Evolutionary conservation across 2,113 vertebrate genomes (phyloP).

Genomic region (Pterocles burchelli): DNA sequence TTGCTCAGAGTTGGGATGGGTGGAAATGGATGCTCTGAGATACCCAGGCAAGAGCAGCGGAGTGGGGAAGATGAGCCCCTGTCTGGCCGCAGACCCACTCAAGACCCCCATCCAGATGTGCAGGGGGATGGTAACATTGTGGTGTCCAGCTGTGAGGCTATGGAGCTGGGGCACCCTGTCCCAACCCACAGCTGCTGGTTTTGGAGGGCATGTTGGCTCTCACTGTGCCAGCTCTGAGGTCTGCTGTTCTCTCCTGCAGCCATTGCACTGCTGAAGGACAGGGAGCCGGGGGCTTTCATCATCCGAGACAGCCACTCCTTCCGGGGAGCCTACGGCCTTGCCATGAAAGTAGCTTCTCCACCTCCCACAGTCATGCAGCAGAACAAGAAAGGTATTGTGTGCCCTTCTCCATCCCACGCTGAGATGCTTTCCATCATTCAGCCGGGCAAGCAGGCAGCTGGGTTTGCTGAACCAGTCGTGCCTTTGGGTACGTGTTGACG

Average conservation of each 20-base stretch:
- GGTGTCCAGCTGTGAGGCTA: background rate
- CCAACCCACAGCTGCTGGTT: background rate
- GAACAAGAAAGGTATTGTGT: constrained; percentile 91
- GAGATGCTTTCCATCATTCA: background rate
- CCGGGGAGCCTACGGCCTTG: constrained; percentile 92
- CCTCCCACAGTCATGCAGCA: constrained; percentile 87
- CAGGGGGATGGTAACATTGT: accelerated
- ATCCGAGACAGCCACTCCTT: constrained; percentile 98
- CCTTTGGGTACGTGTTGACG: constrained; percentile 38
- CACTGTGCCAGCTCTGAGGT: background rate
- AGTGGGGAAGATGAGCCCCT: background rate
- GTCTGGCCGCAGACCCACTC: background rate
- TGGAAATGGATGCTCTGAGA: background rate
- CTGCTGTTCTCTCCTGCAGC: constrained; percentile 70
- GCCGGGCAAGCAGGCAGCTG: background rate
- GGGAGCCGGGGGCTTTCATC: constrained; percentile 93
- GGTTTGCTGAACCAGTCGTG: background rate
- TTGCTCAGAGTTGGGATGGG: background rate
- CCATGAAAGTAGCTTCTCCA: constrained; percentile 95
- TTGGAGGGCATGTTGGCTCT: background rate
- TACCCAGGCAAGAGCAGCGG: background rate
- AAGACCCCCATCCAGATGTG: background rate
- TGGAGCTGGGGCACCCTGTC: accelerated
- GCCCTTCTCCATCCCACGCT: background rate
- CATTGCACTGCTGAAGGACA: constrained; percentile 89